Base-by-base conservation (phyloP, 1,140 invertebrate species). In the Sycophila sp. region DNA sequence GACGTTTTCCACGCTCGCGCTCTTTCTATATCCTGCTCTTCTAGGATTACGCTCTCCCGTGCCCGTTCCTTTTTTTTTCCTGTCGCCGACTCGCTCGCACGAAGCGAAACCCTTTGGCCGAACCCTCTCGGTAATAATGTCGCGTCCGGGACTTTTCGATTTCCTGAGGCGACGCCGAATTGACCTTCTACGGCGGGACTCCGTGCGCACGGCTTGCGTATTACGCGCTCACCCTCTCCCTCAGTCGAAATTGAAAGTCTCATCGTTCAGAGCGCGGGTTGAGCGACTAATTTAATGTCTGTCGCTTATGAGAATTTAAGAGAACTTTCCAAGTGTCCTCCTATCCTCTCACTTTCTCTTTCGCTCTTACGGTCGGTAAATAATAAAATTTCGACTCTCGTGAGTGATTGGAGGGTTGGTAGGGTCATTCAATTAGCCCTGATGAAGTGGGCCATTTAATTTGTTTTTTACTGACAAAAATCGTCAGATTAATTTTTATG, bases 201-300 rank as follows among this genome's bases (percentile, higher is more conserved):
- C 26, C 42, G n/a, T 17, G 58, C n/a, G 13, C 19, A 47, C 42
- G 42, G 42, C 3, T 47, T 47, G 51, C 38, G 26, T 36, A 17
- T 58, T 58, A 36, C 38, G 13, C n/a, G n/a, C n/a, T n/a, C n/a
- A n/a, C n/a, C n/a, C n/a, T n/a, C n/a, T n/a, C n/a, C n/a, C 10
- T 7, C 38, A 5, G 1, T 1, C 40, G 15, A 60, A 53, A 60
- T 69, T 62, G 58, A 69, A 60, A 60, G 45, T 53, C 58, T 59
- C 65, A 30, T 17, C 40, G 22, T 15, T 55, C 5, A 51, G 47
- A 42, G 58, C 22, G 4, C 15, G 62, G 42, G 30, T 4, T n/a
- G 63, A 49, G 58, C 67, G 59, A 63, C 75, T 79, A 78, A 77
- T 77, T 76, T 75, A 72, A 75, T 73, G 45, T 2, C 56, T 51